Evolutionary conservation across 2,797 vertebrate species (phyloP), one percentile per base, ranked within the genome.

Genomic region (Clangula hyemalis): DNA sequence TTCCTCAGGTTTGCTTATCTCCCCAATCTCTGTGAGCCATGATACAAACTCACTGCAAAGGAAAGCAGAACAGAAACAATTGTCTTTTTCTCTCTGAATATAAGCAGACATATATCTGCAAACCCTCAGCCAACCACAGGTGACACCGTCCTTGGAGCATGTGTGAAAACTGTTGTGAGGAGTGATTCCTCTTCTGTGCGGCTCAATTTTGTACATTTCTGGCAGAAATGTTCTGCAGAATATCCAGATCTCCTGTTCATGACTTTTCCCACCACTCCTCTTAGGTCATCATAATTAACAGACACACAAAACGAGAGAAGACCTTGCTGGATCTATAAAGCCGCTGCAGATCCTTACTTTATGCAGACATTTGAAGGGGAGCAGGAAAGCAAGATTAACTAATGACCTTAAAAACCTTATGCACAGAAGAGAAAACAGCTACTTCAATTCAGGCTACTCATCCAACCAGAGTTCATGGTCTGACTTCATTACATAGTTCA

Each of bases 1-100:
- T 97, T 99, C 99, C 49, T 99, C 99, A 1, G 98, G 98, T 96
- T 99, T 99, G 97, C 99, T 99, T 98, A 99, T 99, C 97, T 99
- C 99, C 34, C 99, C 99, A 8, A 98, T 99, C 94, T 99, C 99
- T 53, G 99, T 98, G 93, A 99, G 98, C 99, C 99, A 99, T 14
- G 99, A 98, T 9, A 99, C 99, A 94, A 99, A 99, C 97, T 99
- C 99, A 90, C 99, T 99, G 98, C 89, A 57, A 53, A 60, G 49
- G 34, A 87, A 89, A 95, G 90, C 95, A 88, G 65, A 83, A 68
- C 30, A 85, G 93, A 89, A 64, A 43, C 61, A 61, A 19, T 93
- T 30, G 87, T 51, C 27, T 89, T 51, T 66, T n/a, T 54, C 8
- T 4, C 73, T 73, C 30, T 36, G 57, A 78, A 58, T 28, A 24